These are phyloP conservation scores for Ptychobarbus kaznakovi DNA, from an alignment of 2,797 vertebrate species.

Conservation along the genomic window DNA sequence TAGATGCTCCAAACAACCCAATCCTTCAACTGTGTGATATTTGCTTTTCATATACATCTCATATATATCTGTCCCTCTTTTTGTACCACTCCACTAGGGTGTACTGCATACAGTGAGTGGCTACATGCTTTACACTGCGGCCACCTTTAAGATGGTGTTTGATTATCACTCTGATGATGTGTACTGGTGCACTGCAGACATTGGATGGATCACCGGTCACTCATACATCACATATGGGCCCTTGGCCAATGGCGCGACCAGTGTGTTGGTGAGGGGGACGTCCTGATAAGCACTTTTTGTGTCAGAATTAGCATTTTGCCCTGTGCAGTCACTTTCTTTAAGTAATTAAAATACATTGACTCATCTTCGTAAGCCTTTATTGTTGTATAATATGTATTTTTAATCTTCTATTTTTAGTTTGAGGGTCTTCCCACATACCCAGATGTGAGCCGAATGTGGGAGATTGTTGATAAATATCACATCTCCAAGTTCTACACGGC, in stretches of 20 bases:
- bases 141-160: conserved; percentile 94
- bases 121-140: conserved; percentile 92
- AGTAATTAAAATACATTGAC: background rate
- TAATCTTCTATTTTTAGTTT: conserved; percentile 78
- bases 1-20: conserved; percentile 56
- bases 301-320: background rate
- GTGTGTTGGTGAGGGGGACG: conserved; percentile 86
- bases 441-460: conserved; percentile 90
- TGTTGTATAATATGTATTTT: background rate
- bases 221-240: conserved; percentile 96
- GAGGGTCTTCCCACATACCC: conserved; percentile 96
- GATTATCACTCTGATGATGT: conserved; percentile 90
- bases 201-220: conserved; percentile 97
- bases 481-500: conserved; percentile 98
- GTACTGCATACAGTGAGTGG: conserved; percentile 93
- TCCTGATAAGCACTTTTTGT: background rate
- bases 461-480: conserved; percentile 90
- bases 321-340: background rate
- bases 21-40: background rate
- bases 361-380: background rate
- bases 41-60: background rate
- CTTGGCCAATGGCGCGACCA: conserved; percentile 92
- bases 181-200: conserved; percentile 98
- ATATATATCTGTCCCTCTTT: background rate
- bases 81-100: conserved; percentile 76